Evolutionary conservation across 2,797 vertebrate species (phyloP), one percentile per base, ranked within the genome.

Genomic region (Sciurus vulgaris): DNA sequence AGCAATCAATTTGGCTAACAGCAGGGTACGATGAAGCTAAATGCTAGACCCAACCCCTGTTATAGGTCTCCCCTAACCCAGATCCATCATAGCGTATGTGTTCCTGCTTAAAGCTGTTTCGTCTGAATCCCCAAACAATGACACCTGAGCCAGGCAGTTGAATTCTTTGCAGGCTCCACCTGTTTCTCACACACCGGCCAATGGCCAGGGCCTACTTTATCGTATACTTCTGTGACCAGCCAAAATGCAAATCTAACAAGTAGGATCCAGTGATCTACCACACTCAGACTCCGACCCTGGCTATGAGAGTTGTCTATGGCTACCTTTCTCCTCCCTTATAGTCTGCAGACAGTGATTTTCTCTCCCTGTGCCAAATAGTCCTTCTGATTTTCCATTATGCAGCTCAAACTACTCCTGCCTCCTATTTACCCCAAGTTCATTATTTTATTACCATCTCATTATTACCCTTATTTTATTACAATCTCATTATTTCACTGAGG

Each of bases 401-500:
- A 70, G 47, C 91, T 90, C 41, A 84, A 89, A 79, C 41, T 41
- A 33, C 24, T n/a, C 81, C 92, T 86, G 51, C 54, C 17, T 96
- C 69, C 93, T 84, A 77, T 94, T 97, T 94, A 77, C 65, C 79
- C 49, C 73, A 86, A 82, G 38, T 89, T 96, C 47, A 65, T 91
- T 95, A 81, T 93, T 89, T 89, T 95, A 89, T 93, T 89, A 72
- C 49, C 73, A 92, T 86, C 54, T 91, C 65, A 84, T 90, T 74
- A 84, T 79, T 94, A 59, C 49, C 81, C 93, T 93, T 86, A 86
- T 87, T 96, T 94, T 93, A 74, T 93, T 85, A 84, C 35, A 47
- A 56, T 86, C 56, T 87, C 61, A 73, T 76, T 89, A 91, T 94
- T 95, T 89, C 69, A 86, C 67, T 0, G 44, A 47, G 26, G 59